phyloP scores from a whole-genome alignment of 2,113 vertebrate genomes.

The Xyrauchen texanus region DNA sequence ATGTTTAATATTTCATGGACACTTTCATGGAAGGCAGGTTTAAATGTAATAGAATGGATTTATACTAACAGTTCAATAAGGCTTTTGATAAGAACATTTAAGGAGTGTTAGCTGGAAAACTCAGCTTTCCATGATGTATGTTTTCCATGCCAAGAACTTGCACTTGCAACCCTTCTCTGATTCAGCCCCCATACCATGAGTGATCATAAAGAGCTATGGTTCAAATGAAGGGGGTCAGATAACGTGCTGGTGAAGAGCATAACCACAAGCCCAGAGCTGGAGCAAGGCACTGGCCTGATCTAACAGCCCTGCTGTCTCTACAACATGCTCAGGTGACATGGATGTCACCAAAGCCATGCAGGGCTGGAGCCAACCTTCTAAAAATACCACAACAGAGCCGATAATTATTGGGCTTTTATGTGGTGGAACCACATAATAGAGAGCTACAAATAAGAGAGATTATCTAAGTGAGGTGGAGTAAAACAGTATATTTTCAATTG shows the following conservation, averaged over 20 bases:
- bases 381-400: constrained; percentile 58
- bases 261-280: constrained; percentile 52
- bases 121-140: constrained; percentile 26
- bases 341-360: constrained; percentile 53
- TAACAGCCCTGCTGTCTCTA: constrained; percentile 66
- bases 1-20: neutral
- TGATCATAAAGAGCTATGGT: constrained; percentile 57
- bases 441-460: no score
- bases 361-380: constrained; percentile 47
- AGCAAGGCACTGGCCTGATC: constrained; percentile 46
- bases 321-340: constrained; percentile 65
- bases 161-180: constrained; percentile 45
- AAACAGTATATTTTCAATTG: no score
- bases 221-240: constrained; percentile 57
- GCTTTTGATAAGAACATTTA: neutral
- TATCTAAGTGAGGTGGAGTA: no score
- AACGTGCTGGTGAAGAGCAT: constrained; percentile 53
- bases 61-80: neutral
- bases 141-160: constrained; percentile 47
- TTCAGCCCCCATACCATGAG: constrained; percentile 43
- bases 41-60: neutral
- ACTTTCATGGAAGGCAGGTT: neutral
- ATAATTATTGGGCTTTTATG: constrained; percentile 42
- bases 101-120: neutral
- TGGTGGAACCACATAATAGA: constrained; percentile 26